Evolutionary conservation across 2,113 vertebrate genomes (phyloP).

Genomic region (Pluvianellus socialis): DNA sequence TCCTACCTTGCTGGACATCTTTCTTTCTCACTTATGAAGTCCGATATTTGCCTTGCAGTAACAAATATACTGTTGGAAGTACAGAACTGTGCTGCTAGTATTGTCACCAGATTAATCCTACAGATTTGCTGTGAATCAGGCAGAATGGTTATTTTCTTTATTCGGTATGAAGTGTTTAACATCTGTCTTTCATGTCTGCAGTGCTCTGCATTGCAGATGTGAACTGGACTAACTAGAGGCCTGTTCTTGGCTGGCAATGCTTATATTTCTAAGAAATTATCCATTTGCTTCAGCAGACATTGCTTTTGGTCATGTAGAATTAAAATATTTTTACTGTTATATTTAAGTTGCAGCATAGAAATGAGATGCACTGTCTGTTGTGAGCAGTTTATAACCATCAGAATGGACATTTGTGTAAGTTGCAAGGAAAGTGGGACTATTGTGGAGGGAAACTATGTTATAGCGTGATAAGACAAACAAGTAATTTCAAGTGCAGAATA

Average conservation of each 20-base stretch:
- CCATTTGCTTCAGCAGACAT: not conserved
- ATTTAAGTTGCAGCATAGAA: not conserved
- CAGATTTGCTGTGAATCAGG: not conserved
- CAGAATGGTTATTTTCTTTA: not conserved
- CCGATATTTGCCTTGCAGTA: not conserved
- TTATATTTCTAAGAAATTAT: not conserved
- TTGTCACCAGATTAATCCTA: not conserved
- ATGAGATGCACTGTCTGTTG: not conserved
- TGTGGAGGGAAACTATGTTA: not conserved
- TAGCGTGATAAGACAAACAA: not conserved
- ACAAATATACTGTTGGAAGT: not conserved
- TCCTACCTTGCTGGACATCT: not conserved
- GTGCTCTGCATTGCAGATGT: not conserved
- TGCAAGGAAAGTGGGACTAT: fast-evolving
- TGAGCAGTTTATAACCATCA: not conserved
- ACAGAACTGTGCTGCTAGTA: not conserved
- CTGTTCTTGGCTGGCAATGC: not conserved
- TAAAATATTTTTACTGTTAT: not conserved
- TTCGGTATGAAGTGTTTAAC: not conserved
- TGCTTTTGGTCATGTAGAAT: not conserved
- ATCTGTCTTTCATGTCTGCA: not conserved
- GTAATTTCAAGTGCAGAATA: not conserved
- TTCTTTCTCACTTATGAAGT: not conserved
- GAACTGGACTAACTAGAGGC: not conserved
- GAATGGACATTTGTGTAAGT: not conserved